A percentile compares a stretch with the other conserved stretches of the same genome.
Evolutionary conservation across 2,888 invertebrate species (phyloP).

Genomic region (Dynastes maya): DNA sequence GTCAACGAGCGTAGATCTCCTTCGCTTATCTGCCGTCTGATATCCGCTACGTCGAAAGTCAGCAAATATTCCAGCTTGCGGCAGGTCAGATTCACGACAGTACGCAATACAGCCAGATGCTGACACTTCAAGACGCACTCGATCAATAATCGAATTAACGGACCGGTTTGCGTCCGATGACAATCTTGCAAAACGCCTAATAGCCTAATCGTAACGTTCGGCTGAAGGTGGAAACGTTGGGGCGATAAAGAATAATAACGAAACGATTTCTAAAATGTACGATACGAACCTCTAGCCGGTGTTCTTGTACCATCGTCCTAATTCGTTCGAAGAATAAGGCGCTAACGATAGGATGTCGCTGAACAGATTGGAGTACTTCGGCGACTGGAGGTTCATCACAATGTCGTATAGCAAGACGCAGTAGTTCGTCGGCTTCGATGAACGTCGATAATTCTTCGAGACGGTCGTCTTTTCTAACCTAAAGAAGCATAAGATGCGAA

Average conservation of each 20-base stretch:
- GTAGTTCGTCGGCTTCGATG: conserved; percentile 79
- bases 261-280: too few species aligned
- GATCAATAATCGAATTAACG: conserved; percentile 77
- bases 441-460: conserved; percentile 85
- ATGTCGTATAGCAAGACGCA: conserved; percentile 75
- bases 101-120: conserved; percentile 78
- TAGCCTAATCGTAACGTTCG: conserved; percentile 79
- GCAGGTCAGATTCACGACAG: conserved; percentile 83
- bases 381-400: conserved; percentile 79
- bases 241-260: too few species aligned
- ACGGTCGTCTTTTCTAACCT: conserved; percentile 77
- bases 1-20: conserved; percentile 81
- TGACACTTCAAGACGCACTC: conserved; percentile 79
- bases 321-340: neutral
- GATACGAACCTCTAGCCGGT: too few species aligned
- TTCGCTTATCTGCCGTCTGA: conserved; percentile 77
- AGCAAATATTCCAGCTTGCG: conserved; percentile 80
- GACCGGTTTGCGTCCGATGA: conserved; percentile 81
- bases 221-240: conserved; percentile 69
- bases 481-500: neutral
- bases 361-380: conserved; percentile 76
- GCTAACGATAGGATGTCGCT: conserved; percentile 78
- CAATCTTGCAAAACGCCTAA: conserved; percentile 81
- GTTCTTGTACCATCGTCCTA: too few species aligned
- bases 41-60: conserved; percentile 75